phyloP scores from a whole-genome alignment of 2,113 vertebrate genomes.

The Lophura nycthemera region DNA sequence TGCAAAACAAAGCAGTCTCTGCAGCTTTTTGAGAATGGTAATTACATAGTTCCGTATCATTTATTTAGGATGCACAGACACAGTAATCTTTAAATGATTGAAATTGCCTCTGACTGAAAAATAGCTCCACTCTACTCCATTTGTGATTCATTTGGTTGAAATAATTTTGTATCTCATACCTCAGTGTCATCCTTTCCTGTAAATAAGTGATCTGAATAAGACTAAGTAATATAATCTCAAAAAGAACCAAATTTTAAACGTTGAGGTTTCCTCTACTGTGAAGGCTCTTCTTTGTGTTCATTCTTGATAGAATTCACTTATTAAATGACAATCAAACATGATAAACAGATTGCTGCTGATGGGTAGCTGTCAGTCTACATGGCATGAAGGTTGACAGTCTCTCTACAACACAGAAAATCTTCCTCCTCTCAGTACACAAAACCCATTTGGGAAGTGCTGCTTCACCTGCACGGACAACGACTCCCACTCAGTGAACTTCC shows the following conservation, averaged over 20 bases:
- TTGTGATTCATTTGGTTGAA: neutral
- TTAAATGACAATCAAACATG: neutral
- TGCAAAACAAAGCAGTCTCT: conserved; percentile 22
- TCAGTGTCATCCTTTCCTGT: neutral
- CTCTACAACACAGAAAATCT: neutral
- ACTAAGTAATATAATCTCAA: neutral
- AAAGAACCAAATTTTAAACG: neutral
- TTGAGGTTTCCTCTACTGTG: neutral
- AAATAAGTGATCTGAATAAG: neutral
- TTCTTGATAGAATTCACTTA: neutral
- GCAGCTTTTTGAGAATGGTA: neutral
- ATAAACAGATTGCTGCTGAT: neutral
- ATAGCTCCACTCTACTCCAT: neutral
- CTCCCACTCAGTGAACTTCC: neutral
- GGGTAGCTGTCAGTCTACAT: neutral
- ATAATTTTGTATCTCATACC: neutral
- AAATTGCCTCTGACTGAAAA: conserved; percentile 6
- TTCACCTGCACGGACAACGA: neutral
- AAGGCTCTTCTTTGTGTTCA: neutral
- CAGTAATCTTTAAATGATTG: conserved; percentile 12
- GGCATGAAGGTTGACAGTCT: neutral
- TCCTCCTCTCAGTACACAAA: neutral
- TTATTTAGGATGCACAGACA: neutral
- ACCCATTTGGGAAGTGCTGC: neutral
- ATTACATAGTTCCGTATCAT: conserved; percentile 20